phyloP scores from a whole-genome alignment of 2,797 vertebrate genomes.

The Cottoperca gobio region DNA sequence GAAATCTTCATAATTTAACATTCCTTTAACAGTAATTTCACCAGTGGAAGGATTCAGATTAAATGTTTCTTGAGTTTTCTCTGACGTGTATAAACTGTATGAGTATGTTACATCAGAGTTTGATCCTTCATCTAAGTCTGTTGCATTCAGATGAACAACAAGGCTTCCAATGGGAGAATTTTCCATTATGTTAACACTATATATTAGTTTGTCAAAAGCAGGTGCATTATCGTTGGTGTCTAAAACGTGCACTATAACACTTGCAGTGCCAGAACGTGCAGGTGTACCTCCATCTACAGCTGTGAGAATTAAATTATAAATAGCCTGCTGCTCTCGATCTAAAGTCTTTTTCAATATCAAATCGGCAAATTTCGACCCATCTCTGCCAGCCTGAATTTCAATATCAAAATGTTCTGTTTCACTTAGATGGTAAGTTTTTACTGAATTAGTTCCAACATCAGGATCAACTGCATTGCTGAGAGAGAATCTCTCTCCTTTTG shows the following conservation, averaged over 20 bases:
- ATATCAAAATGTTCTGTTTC: conserved; percentile 70
- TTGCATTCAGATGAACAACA: conserved; percentile 82
- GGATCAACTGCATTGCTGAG: conserved; percentile 75
- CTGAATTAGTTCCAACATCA: conserved; percentile 70
- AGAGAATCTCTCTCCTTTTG: conserved; percentile 73
- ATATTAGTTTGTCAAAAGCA: conserved; percentile 62
- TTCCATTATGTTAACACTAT: conserved; percentile 72
- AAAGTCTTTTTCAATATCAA: conserved; percentile 62
- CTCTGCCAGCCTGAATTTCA: conserved; percentile 65
- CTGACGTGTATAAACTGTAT: conserved; percentile 74
- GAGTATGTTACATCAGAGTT: conserved; percentile 64
- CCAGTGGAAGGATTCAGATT: conserved; percentile 70
- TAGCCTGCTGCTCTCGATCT: conserved; percentile 68
- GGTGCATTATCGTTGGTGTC: conserved; percentile 86
- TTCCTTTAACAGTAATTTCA: conserved; percentile 81
- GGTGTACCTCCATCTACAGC: conserved; percentile 75
- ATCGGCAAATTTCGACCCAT: conserved; percentile 63
- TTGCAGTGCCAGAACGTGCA: conserved; percentile 71
- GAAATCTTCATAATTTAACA: conserved; percentile 85
- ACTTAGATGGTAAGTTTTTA: conserved; percentile 70
- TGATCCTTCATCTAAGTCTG: conserved; percentile 72
- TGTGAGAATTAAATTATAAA: conserved; percentile 72
- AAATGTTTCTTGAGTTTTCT: conserved; percentile 73
- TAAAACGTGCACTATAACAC: conserved; percentile 76
- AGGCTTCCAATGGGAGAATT: conserved; percentile 77